Evolutionary conservation across 2,797 vertebrate genomes (phyloP), one percentile per base, ranked within the genome.

Genomic region (Propithecus perrieri): DNA sequence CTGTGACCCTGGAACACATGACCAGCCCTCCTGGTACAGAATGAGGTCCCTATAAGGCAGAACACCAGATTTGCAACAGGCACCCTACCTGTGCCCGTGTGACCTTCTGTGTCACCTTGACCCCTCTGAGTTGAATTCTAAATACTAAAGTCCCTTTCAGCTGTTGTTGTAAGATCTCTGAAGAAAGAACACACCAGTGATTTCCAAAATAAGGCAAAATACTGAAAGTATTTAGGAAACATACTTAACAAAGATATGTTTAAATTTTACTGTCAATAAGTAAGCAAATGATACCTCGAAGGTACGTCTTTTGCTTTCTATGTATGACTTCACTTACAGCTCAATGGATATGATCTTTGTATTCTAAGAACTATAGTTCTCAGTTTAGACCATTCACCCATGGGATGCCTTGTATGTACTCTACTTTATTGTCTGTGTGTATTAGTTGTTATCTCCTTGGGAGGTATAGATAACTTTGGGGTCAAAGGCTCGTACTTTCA

Each of bases 131-230:
- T 48, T 85, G 2, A 38, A 85, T 26, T 57, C 67, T 76, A 48
- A 78, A 41, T 43, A n/a, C 30, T 61, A 48, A 92, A 65, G 48
- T 67, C 53, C 91, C 41, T 80, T 71, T 88, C 22, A 78, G 13
- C 46, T 91, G 14, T 57, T 78, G 22, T 9, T 74, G 72, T 85
- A 53, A 69, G 35, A 3, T 59, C 33, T 75, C 53, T 76, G 26
- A 85, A 55, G 22, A 78, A 78, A 92, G 65, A 83, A 48, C 13
- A 38, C 0, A 28, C 48, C 38, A 30, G 0, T 67, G 26, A 50
- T 75, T 89, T 91, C 90, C 55, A 84, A 55, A 93, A 53, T 43
- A 75, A 76, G 10, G 41, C 53, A 46, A 67, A 94, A 67, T 94
- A 14, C 28, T 92, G 89, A 30, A 7, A 74, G 57, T 88, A 67